Conservation (phyloP, 2,888 invertebrate genomes). For the Mythimna pallens region DNA sequence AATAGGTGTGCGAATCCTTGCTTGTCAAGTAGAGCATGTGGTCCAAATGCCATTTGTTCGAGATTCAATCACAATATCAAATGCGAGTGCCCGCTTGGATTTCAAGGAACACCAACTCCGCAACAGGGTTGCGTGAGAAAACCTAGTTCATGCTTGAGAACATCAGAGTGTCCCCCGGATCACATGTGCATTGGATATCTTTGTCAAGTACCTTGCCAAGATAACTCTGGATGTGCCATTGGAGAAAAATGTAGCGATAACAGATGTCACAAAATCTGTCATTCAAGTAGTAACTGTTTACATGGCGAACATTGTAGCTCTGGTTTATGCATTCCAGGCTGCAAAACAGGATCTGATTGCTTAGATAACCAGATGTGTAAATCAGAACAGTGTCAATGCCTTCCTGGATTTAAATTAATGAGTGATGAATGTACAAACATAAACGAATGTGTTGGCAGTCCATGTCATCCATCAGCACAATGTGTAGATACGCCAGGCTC, state of each 20-base stretch:
- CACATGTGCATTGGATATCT: slow-evolving; percentile 95
- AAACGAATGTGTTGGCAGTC: slow-evolving; percentile 94
- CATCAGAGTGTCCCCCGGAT: slow-evolving; percentile 94
- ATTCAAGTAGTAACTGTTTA: slow-evolving; percentile 96
- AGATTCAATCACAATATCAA: slow-evolving; percentile 93
- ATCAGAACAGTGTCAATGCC: slow-evolving; percentile 94
- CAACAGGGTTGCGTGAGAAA: slow-evolving; percentile 97
- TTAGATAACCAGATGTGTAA: slow-evolving; percentile 94
- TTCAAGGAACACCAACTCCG: slow-evolving; percentile 96
- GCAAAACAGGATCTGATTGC: slow-evolving; percentile 95
- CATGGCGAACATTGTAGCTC: slow-evolving; percentile 96
- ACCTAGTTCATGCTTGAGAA: slow-evolving; percentile 92
- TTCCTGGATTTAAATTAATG: slow-evolving; percentile 93
- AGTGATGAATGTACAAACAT: slow-evolving; percentile 95
- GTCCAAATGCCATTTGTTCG: slow-evolving; percentile 95
- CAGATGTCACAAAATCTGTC: slow-evolving; percentile 96
- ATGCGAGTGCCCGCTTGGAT: slow-evolving; percentile 96
- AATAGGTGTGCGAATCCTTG: slow-evolving; percentile 97
- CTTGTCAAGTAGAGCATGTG: slow-evolving; percentile 93
- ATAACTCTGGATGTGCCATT: slow-evolving; percentile 94
- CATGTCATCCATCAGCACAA: slow-evolving; percentile 95
- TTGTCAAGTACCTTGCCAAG: slow-evolving; percentile 95
- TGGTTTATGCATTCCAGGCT: slow-evolving; percentile 96
- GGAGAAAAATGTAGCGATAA: slow-evolving; percentile 96
- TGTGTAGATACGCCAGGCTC: slow-evolving; percentile 96